A percentile compares a stretch with the other conserved stretches of the same genome.
These are phyloP conservation scores for Mactra quadrangularis DNA, from an alignment of 1,140 invertebrate genomes.

Conservation along the genomic window DNA sequence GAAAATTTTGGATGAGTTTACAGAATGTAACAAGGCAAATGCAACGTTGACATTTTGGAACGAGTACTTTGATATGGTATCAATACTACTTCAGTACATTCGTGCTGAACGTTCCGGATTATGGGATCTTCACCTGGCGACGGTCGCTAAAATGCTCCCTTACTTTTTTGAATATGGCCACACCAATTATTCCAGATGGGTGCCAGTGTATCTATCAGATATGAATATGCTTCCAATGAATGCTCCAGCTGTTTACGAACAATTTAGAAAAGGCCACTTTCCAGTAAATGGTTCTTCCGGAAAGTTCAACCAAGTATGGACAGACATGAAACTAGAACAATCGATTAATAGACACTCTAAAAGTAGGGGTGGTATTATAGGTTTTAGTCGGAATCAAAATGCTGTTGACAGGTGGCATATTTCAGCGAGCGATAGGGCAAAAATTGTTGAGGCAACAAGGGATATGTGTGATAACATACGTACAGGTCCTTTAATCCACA, in stretches of 20 bases:
- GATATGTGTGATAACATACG: conserved; percentile 3
- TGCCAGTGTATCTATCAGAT: conserved; percentile 18
- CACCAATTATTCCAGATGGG: conserved; percentile 39
- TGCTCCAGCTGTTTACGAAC: conserved; percentile 22
- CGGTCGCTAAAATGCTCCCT: background rate
- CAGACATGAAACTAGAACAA: conserved; percentile 54
- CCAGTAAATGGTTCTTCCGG: conserved; percentile 26
- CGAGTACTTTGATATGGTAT: conserved; percentile 60
- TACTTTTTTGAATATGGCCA: conserved; percentile 39
- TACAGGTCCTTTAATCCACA: conserved; percentile 13
- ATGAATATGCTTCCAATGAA: conserved; percentile 11
- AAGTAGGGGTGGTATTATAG: conserved; percentile 40
- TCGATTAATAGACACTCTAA: conserved; percentile 56
- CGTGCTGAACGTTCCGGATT: conserved; percentile 21
- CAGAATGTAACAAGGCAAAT: no score
- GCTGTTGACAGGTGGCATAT: conserved; percentile 42
- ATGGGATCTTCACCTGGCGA: conserved; percentile 7
- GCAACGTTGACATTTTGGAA: conserved; percentile 48
- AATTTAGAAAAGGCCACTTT: conserved; percentile 3
- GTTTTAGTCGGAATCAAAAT: conserved; percentile 42
- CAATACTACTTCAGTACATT: conserved; percentile 3
- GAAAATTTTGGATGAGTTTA: no score
- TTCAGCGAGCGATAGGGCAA: conserved; percentile 11
- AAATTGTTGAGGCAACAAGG: conserved; percentile 21
- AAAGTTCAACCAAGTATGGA: background rate